A percentile compares a stretch with the other conserved stretches of the same genome.
phyloP scores from a whole-genome alignment of 64 coral and sea anemone species.

The Acropora tenuis region DNA sequence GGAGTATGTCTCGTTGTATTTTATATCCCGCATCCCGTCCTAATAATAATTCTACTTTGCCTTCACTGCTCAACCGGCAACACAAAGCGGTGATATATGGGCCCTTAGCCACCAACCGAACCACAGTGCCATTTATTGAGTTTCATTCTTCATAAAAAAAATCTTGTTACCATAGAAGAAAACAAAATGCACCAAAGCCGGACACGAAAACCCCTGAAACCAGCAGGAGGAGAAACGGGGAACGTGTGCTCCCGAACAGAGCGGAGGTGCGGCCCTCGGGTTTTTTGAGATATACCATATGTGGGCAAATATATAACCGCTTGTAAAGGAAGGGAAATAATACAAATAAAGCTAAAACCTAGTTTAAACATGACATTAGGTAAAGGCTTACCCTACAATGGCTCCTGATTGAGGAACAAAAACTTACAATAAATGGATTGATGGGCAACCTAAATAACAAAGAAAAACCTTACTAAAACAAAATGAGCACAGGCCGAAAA shows the following conservation, averaged over 20 bases:
- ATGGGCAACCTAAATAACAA: no score
- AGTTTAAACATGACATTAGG: no score
- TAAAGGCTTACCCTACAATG: no score
- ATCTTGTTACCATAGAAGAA: not conserved
- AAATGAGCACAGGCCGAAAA: no score
- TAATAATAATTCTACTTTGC: not conserved
- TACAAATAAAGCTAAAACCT: no score
- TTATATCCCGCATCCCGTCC: no score
- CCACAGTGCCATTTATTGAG: slow-evolving; percentile 1
- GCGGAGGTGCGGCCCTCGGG: slow-evolving; percentile 1
- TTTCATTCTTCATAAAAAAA: not conserved
- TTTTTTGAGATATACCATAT: not conserved
- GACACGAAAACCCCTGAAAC: not conserved
- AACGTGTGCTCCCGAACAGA: not conserved
- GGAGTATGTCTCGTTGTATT: no score
- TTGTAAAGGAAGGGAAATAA: no score
- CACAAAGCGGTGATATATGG: slow-evolving; percentile 16
- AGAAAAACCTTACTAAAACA: no score
- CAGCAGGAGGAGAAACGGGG: not conserved
- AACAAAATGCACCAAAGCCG: not conserved
- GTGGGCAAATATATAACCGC: no score
- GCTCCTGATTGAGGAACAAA: no score
- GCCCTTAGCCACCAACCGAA: not conserved
- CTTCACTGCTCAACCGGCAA: slow-evolving; percentile 5
- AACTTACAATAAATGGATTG: no score